Percentiles rank a stretch among this genome's conserved stretches.
Evolutionary conservation across 2,888 invertebrate species (phyloP).

Genomic region (Papilio elwesi): DNA sequence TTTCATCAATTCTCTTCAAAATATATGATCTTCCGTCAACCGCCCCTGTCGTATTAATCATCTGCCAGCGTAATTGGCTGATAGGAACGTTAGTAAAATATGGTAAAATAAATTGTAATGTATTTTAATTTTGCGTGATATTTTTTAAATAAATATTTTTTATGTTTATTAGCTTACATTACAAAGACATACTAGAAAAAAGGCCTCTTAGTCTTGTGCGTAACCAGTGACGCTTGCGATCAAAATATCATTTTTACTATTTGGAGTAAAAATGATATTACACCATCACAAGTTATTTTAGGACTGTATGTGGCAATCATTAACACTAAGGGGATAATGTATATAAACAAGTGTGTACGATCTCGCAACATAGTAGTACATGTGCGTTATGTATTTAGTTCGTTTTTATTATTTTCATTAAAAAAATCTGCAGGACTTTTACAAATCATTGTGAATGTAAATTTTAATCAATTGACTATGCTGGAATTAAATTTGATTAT

Average conservation of each 20-base stretch:
- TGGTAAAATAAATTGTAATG: too few relatives aligned
- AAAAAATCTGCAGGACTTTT: background rate
- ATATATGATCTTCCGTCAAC: too few relatives aligned
- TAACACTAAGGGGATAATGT: background rate
- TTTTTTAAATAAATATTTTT: too few relatives aligned
- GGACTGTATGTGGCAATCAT: background rate
- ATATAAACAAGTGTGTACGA: background rate
- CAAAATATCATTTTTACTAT: background rate
- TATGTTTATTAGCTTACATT: too few relatives aligned
- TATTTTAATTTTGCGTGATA: too few relatives aligned
- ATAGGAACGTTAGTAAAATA: too few relatives aligned
- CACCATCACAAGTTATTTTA: background rate
- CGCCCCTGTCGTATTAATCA: too few relatives aligned
- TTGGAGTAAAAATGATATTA: too few relatives aligned
- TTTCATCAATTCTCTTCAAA: too few relatives aligned
- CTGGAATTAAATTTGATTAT: background rate
- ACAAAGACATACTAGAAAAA: constrained; percentile 28
- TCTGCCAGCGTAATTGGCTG: too few relatives aligned
- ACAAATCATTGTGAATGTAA: background rate
- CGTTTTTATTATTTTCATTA: background rate
- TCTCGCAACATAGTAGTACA: background rate
- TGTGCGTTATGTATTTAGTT: background rate
- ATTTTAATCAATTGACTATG: constrained; percentile 4
- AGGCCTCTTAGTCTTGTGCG: constrained; percentile 29
- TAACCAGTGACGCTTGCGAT: background rate